phyloP scores from a whole-genome alignment of 1,140 invertebrate genomes.

The Nasonia longicornis region DNA sequence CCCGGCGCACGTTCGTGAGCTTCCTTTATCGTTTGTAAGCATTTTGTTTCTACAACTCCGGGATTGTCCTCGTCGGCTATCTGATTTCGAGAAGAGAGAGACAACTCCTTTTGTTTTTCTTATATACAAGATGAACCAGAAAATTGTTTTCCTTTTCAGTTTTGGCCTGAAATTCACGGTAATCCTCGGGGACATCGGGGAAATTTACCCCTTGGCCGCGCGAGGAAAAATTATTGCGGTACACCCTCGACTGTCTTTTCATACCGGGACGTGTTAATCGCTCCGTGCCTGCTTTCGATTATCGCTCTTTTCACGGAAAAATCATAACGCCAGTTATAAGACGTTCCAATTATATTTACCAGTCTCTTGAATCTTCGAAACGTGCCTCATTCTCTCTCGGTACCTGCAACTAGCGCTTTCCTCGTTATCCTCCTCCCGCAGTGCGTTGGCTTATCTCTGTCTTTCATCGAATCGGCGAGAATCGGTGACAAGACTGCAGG shows the following conservation, averaged over 20 bases:
- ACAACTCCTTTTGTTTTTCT: not conserved
- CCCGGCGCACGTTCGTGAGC: not conserved
- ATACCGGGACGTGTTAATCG: not conserved
- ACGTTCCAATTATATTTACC: not conserved
- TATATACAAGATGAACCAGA: not conserved
- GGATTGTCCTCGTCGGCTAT: not conserved
- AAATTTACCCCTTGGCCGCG: not conserved
- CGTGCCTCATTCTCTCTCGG: too few species aligned
- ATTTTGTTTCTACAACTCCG: slow-evolving; percentile 30
- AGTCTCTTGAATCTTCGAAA: not conserved
- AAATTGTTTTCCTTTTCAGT: not conserved
- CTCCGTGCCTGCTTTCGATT: too few species aligned
- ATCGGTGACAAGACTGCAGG: slow-evolving; percentile 14
- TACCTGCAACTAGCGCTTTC: not conserved
- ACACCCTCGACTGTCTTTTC: not conserved
- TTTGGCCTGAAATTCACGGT: not conserved
- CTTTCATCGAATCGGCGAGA: slow-evolving; percentile 17
- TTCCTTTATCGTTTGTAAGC: slow-evolving; percentile 17
- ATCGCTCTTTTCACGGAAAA: not conserved
- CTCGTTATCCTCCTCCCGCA: not conserved
- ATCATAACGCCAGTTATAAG: not conserved
- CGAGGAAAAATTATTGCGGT: not conserved
- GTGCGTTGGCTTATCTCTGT: slow-evolving; percentile 1
- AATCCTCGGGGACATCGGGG: not conserved
- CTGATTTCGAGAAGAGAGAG: not conserved